Conservation (phyloP, 2,888 invertebrate genomes). For the Cryptocheilus praepositus region DNA sequence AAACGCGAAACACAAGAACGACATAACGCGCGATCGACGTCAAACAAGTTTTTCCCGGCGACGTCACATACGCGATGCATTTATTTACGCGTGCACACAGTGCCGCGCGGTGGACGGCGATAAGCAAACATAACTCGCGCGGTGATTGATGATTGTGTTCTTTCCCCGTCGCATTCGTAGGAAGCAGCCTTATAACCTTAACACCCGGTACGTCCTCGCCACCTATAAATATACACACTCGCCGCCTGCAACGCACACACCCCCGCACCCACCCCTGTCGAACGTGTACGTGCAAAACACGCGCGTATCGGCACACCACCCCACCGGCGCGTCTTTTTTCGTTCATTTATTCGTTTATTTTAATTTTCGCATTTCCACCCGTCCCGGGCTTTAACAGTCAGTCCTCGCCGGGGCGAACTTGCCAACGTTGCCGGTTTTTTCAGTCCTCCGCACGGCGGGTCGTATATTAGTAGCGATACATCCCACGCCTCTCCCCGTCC, state of each 20-base stretch:
- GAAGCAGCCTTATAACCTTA: no score
- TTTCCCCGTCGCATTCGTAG: no score
- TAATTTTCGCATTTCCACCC: conserved; percentile 39
- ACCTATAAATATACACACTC: not conserved
- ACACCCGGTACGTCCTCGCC: not conserved
- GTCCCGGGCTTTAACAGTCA: conserved; percentile 25
- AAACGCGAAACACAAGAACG: not conserved
- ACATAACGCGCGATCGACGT: no score
- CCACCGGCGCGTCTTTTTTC: conserved; percentile 9
- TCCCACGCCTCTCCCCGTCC: conserved; percentile 12
- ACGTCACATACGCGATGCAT: not conserved
- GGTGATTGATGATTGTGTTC: no score
- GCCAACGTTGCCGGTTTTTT: conserved; percentile 26
- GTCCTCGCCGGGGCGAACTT: conserved; percentile 6
- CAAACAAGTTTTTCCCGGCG: no score
- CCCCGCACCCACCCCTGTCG: not conserved
- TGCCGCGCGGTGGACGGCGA: no score
- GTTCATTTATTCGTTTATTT: conserved; percentile 37
- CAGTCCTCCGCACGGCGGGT: conserved; percentile 11
- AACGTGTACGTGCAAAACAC: not conserved
- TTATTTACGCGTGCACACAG: not conserved
- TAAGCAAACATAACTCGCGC: no score
- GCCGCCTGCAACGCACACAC: not conserved
- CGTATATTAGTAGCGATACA: conserved; percentile 30
- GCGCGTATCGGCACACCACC: not conserved